Percentiles rank a stretch among this genome's conserved stretches.
Conservation (phyloP, 92 coral and sea anemone genomes). For the Heliopora coerulea region DNA sequence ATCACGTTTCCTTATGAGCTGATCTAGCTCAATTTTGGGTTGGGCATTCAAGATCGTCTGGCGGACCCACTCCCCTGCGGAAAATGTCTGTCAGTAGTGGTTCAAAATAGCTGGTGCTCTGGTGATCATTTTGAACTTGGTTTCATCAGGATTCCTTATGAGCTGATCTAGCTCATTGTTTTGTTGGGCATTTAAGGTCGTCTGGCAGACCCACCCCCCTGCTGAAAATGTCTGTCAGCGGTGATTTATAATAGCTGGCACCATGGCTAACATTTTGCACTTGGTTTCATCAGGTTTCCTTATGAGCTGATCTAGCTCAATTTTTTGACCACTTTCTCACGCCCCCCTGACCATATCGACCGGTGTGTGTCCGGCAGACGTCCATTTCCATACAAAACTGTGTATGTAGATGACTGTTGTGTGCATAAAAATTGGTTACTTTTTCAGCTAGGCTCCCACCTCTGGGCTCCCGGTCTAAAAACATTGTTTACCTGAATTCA, state of each 20-base stretch:
- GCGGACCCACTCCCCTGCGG: constrained; percentile 40
- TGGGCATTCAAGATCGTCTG: constrained; percentile 10
- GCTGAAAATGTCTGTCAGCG: no score
- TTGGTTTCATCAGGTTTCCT: no score
- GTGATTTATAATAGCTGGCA: no score
- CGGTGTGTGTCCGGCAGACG: not conserved
- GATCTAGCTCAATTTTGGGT: no score
- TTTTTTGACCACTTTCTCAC: no score
- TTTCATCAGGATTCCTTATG: not conserved
- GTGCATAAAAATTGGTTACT: not conserved
- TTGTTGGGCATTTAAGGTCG: not conserved
- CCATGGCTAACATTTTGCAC: no score
- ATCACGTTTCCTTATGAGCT: no score
- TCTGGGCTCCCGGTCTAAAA: no score
- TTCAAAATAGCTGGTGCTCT: constrained; percentile 14
- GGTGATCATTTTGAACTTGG: constrained; percentile 31
- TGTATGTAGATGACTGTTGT: not conserved
- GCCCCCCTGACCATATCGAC: constrained; percentile 3
- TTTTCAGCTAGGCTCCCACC: no score
- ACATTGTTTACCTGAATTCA: no score
- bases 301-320: no score
- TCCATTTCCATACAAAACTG: not conserved
- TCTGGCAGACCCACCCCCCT: not conserved
- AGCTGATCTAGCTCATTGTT: constrained; percentile 9
- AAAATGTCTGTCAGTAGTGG: constrained; percentile 38